Conservation (phyloP, 2,888 invertebrate species). For the Heliothis peltigera region DNA sequence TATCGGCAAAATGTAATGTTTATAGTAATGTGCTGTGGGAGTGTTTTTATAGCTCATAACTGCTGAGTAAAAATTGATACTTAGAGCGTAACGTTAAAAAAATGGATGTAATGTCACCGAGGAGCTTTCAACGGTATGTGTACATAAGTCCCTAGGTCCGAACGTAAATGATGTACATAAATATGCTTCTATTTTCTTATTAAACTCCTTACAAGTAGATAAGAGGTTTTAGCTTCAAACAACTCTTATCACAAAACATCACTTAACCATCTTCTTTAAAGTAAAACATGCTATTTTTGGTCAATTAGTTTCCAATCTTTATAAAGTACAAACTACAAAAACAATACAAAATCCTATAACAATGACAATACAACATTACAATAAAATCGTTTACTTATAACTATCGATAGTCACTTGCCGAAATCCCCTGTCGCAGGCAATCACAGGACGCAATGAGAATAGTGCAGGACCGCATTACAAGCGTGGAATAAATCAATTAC, state of each 20-base stretch:
- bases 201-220: neutral
- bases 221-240: no score
- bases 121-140: conserved; percentile 22
- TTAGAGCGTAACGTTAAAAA: conserved; percentile 59
- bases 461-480: conserved; percentile 60
- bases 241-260: no score
- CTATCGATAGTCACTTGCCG: conserved; percentile 50
- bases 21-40: conserved; percentile 70
- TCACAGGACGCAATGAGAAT: conserved; percentile 60
- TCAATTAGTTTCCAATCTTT: no score
- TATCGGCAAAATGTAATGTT: conserved; percentile 75
- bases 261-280: no score
- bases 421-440: conserved; percentile 61
- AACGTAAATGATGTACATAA: conserved; percentile 11
- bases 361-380: conserved; percentile 47
- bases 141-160: neutral
- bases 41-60: conserved; percentile 69
- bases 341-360: conserved; percentile 24
- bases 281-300: no score
- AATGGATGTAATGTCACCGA: conserved; percentile 41
- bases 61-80: conserved; percentile 66
- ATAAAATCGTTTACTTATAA: conserved; percentile 54
- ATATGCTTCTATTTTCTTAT: neutral
- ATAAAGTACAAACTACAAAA: no score
- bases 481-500: conserved; percentile 84